These are phyloP conservation scores for Brienomyrus longianalis DNA, from an alignment of 2,113 vertebrate genomes.

Conservation along the genomic window DNA sequence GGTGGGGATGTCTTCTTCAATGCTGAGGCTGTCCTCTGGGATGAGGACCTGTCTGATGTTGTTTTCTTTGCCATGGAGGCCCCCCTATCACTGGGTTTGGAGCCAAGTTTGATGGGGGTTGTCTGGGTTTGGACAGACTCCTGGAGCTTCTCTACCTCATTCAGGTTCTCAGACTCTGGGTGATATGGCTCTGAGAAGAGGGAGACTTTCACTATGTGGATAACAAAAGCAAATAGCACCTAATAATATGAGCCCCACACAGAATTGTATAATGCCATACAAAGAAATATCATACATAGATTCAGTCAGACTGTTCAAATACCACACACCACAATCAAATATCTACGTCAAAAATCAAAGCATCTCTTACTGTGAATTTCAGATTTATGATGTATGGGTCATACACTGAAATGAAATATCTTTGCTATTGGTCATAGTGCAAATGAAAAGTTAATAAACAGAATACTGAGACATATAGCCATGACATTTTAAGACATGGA, in stretches of 20 bases:
- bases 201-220: not conserved
- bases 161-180: conserved; percentile 73
- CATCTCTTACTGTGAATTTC: not conserved
- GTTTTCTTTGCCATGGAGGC: conserved; percentile 45
- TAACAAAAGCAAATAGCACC: not conserved
- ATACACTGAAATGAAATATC: not conserved
- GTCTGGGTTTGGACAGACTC: conserved; percentile 36
- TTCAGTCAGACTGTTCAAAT: not conserved
- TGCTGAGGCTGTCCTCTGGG: not conserved
- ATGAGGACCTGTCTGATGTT: conserved; percentile 26
- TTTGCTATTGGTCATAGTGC: not conserved
- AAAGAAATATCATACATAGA: not conserved
- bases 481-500: not conserved
- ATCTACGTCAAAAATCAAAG: not conserved
- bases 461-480: not conserved
- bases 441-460: not conserved
- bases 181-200: conserved; percentile 32
- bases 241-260: not conserved
- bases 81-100: conserved; percentile 39
- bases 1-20: conserved; percentile 13
- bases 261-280: not conserved
- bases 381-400: not conserved
- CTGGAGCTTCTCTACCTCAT: conserved; percentile 78
- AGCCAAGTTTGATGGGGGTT: conserved; percentile 41
- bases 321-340: not conserved